Evolutionary conservation across 2,888 invertebrate genomes (phyloP).

Genomic region (Acanthosepion esculentum): DNA sequence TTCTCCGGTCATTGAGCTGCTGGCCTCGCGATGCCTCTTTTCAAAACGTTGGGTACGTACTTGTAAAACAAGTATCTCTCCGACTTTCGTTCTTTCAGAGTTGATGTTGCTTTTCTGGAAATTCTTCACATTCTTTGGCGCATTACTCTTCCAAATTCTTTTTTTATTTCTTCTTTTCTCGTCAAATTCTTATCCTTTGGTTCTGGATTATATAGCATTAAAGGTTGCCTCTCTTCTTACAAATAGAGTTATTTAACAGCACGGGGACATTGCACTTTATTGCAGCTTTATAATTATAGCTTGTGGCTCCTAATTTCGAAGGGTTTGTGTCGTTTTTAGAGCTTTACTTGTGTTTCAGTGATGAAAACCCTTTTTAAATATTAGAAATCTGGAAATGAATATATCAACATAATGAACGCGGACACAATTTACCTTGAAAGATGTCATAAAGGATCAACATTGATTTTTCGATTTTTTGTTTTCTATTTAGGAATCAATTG

Average conservation of each 20-base stretch:
- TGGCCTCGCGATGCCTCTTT: not conserved
- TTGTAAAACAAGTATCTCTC: not conserved
- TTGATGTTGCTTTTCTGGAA: not conserved
- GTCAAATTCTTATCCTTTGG: not conserved
- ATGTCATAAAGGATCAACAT: no score
- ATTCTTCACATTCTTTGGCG: not conserved
- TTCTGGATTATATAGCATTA: not conserved
- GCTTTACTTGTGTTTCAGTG: no score
- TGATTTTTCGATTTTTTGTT: no score
- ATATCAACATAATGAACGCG: no score
- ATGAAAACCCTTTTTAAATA: no score
- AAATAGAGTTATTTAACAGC: not conserved
- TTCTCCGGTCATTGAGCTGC: not conserved
- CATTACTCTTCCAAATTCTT: not conserved
- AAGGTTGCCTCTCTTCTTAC: not conserved
- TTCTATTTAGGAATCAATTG: no score
- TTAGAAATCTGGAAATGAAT: no score
- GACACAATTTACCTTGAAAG: no score
- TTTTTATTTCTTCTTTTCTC: not conserved
- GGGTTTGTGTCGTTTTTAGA: no score
- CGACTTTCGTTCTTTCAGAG: not conserved
- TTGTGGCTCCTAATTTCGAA: no score
- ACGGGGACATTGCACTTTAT: no score
- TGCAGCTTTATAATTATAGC: no score
- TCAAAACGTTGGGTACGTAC: not conserved